phyloP scores from a whole-genome alignment of 1,140 invertebrate genomes.

The Phortica variegata region DNA sequence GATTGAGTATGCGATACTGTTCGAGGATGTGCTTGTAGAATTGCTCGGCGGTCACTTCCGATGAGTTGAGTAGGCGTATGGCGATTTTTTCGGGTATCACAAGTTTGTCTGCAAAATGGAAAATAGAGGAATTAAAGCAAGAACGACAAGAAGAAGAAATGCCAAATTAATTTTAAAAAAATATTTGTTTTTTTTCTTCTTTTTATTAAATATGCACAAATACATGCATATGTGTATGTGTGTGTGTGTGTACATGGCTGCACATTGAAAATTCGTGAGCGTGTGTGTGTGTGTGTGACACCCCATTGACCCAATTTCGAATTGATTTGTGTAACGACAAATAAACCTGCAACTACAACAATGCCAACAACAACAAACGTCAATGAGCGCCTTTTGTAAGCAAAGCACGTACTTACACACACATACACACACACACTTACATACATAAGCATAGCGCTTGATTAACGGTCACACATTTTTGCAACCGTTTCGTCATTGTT shows the following conservation, averaged over 20 bases:
- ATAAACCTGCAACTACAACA: no score
- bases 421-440: background rate
- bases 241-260: slow-evolving; percentile 11
- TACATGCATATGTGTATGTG: background rate
- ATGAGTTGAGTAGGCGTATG: slow-evolving; percentile 51
- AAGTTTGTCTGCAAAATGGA: slow-evolving; percentile 48
- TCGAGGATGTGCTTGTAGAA: slow-evolving; percentile 54
- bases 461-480: no score
- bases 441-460: no score
- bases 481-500: no score
- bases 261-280: no score
- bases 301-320: slow-evolving; percentile 47
- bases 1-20: slow-evolving; percentile 49
- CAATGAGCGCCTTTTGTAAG: no score
- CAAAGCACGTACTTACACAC: no score
- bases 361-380: no score
- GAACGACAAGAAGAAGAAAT: background rate
- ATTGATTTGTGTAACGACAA: slow-evolving; percentile 26
- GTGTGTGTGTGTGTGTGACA: slow-evolving; percentile 27
- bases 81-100: slow-evolving; percentile 57
- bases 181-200: no score
- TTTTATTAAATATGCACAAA: slow-evolving; percentile 5
- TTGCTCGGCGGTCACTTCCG: slow-evolving; percentile 53
- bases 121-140: slow-evolving; percentile 1
- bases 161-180: background rate